Conservation (phyloP, 2,797 vertebrate genomes). For the Sphenopsis melanotis region DNA sequence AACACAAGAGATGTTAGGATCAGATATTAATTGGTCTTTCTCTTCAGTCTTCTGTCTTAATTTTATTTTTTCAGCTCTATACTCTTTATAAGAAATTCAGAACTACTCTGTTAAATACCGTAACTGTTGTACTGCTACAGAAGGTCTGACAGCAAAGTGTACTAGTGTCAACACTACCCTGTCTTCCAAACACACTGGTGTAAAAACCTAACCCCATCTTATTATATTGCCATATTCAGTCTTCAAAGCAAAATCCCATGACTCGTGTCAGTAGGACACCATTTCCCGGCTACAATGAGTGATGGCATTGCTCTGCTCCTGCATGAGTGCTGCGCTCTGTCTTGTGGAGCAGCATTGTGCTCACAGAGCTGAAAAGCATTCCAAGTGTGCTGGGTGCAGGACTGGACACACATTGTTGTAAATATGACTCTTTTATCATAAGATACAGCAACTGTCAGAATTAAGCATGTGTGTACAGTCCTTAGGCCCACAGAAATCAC, state of each 20-base stretch:
- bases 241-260: not conserved
- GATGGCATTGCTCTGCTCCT: not conserved
- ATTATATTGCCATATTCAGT: not conserved
- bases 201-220: not conserved
- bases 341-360: not conserved
- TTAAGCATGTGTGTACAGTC: not conserved
- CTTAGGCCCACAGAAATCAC: not conserved
- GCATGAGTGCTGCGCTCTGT: accelerated
- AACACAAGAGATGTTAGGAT: not conserved
- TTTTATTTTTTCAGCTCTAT: not conserved
- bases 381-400: accelerated
- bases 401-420: not conserved
- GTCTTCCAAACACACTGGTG: not conserved
- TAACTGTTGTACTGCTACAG: not conserved
- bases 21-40: not conserved
- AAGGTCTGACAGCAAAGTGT: not conserved
- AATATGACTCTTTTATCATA: not conserved
- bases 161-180: accelerated
- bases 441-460: not conserved
- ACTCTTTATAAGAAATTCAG: not conserved
- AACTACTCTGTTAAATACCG: not conserved
- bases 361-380: not conserved
- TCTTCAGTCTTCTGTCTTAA: not conserved
- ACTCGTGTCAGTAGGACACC: not conserved
- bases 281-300: not conserved